Evolutionary conservation across 2,888 invertebrate species (phyloP).

Genomic region (Drosophila kanekoi): DNA sequence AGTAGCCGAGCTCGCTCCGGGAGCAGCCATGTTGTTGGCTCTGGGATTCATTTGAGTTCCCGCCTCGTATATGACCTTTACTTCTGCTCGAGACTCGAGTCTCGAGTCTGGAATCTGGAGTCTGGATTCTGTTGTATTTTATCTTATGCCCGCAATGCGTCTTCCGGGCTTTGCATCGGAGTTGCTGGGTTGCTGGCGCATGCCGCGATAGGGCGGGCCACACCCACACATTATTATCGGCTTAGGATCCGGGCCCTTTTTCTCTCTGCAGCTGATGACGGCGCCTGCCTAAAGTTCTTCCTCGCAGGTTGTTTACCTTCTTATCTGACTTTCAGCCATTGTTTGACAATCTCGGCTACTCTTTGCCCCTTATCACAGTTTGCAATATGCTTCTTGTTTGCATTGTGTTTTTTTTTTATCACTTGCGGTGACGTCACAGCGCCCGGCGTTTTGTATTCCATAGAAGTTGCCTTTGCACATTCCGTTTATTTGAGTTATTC

Average conservation of each 20-base stretch:
- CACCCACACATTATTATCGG: conserved; percentile 43
- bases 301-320: conserved; percentile 72
- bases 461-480: conserved; percentile 46
- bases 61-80: conserved; percentile 34
- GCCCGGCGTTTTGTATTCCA: conserved; percentile 30
- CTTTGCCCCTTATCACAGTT: conserved; percentile 54
- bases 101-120: background rate
- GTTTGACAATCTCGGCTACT: conserved; percentile 43
- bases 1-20: conserved; percentile 14
- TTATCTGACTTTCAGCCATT: conserved; percentile 67
- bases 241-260: conserved; percentile 54
- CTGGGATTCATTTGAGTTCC: background rate
- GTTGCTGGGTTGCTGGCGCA: conserved; percentile 16
- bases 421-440: conserved; percentile 58
- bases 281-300: conserved; percentile 66
- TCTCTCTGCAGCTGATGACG: conserved; percentile 16
- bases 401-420: conserved; percentile 52
- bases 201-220: conserved; percentile 44
- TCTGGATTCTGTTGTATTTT: conserved; percentile 33
- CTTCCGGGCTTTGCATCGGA: conserved; percentile 64
- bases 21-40: conserved; percentile 31
- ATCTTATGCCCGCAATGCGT: conserved; percentile 52
- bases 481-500: conserved; percentile 33
- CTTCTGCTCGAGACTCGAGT: conserved; percentile 16
- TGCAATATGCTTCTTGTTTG: conserved; percentile 59